Evolutionary conservation across 2,113 vertebrate genomes (phyloP).

Genomic region (Ancistrus triradiatus): DNA sequence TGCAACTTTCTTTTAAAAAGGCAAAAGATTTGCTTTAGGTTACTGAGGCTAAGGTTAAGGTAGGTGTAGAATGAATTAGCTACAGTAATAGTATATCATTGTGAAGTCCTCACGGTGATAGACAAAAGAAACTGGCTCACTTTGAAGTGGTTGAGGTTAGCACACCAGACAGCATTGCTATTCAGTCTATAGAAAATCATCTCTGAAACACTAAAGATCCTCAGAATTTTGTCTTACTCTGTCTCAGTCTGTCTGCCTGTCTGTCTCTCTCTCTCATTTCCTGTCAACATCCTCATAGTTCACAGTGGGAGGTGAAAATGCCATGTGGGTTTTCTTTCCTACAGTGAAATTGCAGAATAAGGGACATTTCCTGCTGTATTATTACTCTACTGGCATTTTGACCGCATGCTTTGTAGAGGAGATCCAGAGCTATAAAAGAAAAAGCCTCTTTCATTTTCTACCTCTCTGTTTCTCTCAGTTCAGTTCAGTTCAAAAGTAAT

Average conservation of each 20-base stretch:
- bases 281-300: conserved; percentile 24
- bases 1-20: too few species aligned
- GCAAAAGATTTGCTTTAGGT: too few species aligned
- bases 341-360: conserved; percentile 18
- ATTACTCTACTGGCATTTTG: conserved; percentile 30
- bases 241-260: conserved; percentile 5
- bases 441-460: conserved; percentile 3
- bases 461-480: neutral
- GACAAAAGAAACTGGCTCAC: neutral
- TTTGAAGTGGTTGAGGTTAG: conserved; percentile 36
- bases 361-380: conserved; percentile 29
- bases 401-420: conserved; percentile 22
- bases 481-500: too few species aligned
- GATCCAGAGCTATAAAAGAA: conserved; percentile 11
- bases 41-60: too few species aligned
- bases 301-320: conserved; percentile 27
- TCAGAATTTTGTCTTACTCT: conserved; percentile 11
- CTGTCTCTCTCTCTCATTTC: neutral
- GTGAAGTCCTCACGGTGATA: conserved; percentile 13
- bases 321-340: conserved; percentile 20
- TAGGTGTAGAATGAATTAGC: neutral
- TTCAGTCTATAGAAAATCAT: conserved; percentile 13
- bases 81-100: neutral
- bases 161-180: conserved; percentile 29
- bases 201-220: conserved; percentile 15